Conservation (phyloP, 2,113 vertebrate genomes). For the Aptenodytes forsteri region DNA sequence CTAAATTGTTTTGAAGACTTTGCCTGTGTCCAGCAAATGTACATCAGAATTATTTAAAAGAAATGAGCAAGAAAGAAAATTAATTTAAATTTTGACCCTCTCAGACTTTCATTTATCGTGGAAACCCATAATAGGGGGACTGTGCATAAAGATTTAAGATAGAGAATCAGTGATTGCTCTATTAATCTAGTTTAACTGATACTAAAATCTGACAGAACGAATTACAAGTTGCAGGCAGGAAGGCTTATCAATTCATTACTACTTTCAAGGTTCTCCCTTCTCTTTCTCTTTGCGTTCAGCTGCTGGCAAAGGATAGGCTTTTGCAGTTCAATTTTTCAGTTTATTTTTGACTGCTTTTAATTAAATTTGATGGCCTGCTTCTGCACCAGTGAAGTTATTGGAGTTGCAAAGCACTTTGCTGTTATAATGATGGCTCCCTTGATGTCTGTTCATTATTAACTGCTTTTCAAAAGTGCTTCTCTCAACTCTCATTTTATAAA, state of each 20-base stretch:
- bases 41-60: conserved; percentile 52
- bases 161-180: conserved; percentile 60
- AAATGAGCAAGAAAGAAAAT: conserved; percentile 52
- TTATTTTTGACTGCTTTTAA: conserved; percentile 84
- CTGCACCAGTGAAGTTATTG: conserved; percentile 72
- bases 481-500: conserved; percentile 78
- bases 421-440: conserved; percentile 78
- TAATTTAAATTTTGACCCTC: conserved; percentile 63
- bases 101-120: conserved; percentile 53
- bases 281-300: conserved; percentile 68
- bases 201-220: conserved; percentile 72
- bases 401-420: conserved; percentile 76
- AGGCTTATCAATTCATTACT: conserved; percentile 75
- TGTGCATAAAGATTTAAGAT: conserved; percentile 66
- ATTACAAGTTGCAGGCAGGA: conserved; percentile 71
- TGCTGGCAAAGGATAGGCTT: conserved; percentile 72
- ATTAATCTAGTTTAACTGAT: conserved; percentile 78
- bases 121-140: not conserved
- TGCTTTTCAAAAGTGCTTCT: conserved; percentile 76
- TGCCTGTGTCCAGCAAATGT: conserved; percentile 13
- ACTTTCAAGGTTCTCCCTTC: conserved; percentile 65
- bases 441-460: conserved; percentile 81
- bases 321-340: conserved; percentile 77
- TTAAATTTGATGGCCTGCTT: conserved; percentile 81
- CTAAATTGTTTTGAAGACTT: conserved; percentile 29